Percentiles rank a stretch among this genome's conserved stretches.
Evolutionary conservation across 1,140 invertebrate species (phyloP).

Genomic region (Drosophila bifasciata): DNA sequence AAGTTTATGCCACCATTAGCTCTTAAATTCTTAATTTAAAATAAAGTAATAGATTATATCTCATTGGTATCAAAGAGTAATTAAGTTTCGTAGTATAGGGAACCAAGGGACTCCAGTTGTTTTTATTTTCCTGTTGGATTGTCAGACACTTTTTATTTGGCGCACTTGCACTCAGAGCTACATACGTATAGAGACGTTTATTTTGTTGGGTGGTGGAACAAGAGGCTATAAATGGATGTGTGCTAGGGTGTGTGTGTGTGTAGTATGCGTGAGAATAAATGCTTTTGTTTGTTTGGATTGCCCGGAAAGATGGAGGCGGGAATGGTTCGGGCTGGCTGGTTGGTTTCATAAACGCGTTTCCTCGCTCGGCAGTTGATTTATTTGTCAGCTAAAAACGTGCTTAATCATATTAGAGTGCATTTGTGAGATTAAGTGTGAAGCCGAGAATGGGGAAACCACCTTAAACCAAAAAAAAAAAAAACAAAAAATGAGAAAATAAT

Average conservation of each 20-base stretch:
- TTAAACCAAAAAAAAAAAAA: conserved; percentile 9
- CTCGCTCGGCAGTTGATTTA: conserved; percentile 72
- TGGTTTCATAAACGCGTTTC: conserved; percentile 60
- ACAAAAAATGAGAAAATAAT: conserved; percentile 9
- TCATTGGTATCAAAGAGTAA: conserved; percentile 19
- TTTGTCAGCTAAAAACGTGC: conserved; percentile 79
- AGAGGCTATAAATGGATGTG: neutral
- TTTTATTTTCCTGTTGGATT: conserved; percentile 33
- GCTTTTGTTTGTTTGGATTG: conserved; percentile 52
- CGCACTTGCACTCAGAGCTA: conserved; percentile 48
- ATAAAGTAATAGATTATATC: neutral
- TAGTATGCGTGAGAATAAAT: conserved; percentile 19
- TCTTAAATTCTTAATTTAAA: too few species aligned
- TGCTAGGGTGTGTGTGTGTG: conserved; percentile 8
- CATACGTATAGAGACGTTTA: conserved; percentile 52
- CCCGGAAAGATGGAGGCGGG: conserved; percentile 18
- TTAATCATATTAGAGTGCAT: conserved; percentile 82
- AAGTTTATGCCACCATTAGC: too few species aligned
- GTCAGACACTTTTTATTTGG: conserved; percentile 53
- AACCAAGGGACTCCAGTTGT: neutral
- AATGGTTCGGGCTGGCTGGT: conserved; percentile 27
- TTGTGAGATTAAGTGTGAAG: conserved; percentile 75
- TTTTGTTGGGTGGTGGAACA: conserved; percentile 17
- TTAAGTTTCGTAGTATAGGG: conserved; percentile 12
- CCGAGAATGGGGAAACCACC: conserved; percentile 18